These are phyloP conservation scores for Cheilosia scutellata DNA, from an alignment of 2,888 invertebrate species.

Conservation along the genomic window DNA sequence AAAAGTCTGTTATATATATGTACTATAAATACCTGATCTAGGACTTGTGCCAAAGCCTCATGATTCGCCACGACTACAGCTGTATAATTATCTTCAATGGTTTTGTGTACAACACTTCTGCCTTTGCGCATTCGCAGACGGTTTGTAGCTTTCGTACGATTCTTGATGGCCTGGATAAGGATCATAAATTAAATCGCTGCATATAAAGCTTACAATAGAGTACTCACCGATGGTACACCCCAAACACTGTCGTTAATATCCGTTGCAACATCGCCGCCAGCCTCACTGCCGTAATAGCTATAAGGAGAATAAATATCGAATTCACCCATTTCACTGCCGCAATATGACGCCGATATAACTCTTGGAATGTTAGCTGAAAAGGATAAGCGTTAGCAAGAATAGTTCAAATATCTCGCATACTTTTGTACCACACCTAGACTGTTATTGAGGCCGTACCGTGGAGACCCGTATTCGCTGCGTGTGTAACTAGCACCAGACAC, in stretches of 20 bases:
- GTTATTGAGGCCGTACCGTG: conserved; percentile 81
- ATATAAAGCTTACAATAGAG: not conserved
- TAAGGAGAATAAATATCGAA: conserved; percentile 93
- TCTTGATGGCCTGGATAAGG: conserved; percentile 79
- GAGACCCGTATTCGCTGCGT: conserved; percentile 83
- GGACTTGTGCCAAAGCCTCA: conserved; percentile 93
- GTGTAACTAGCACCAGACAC: conserved; percentile 80
- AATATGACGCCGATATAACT: conserved; percentile 91
- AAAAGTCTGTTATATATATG: not conserved
- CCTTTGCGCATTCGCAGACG: conserved; percentile 91
- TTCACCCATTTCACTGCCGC: conserved; percentile 92
- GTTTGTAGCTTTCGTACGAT: conserved; percentile 85
- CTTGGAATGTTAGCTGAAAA: conserved; percentile 83
- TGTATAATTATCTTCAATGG: conserved; percentile 95
- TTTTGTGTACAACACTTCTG: conserved; percentile 92
- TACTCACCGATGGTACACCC: conserved; percentile 82
- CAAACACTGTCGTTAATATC: conserved; percentile 84
- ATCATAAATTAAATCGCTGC: conserved; percentile 8
- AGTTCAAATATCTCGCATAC: not conserved
- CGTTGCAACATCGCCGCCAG: conserved; percentile 84
- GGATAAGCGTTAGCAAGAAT: not conserved
- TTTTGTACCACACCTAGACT: conserved; percentile 80
- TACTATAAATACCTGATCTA: conserved; percentile 90
- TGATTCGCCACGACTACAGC: conserved; percentile 95
- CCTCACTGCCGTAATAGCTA: conserved; percentile 88